Conservation (phyloP, 2,797 vertebrate species). For the Myripristis jacobus region DNA sequence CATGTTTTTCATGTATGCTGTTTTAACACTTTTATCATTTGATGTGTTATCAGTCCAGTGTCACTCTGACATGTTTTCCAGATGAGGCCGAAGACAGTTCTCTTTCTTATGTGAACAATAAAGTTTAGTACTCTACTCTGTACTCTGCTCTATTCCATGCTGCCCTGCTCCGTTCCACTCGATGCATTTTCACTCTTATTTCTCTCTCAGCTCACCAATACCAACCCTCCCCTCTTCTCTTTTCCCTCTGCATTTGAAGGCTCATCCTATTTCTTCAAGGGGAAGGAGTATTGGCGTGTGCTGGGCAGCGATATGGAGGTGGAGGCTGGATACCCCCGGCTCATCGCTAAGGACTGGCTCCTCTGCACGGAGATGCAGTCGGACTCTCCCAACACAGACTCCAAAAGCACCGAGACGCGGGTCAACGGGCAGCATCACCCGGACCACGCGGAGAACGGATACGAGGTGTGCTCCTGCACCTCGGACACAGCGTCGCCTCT, state of each 20-base stretch:
- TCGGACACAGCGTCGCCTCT: slow-evolving; percentile 78
- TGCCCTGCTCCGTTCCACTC: too few relatives aligned
- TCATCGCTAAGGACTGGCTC: slow-evolving; percentile 93
- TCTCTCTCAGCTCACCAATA: neutral
- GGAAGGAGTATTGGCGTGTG: slow-evolving; percentile 95
- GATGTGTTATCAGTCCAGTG: too few relatives aligned
- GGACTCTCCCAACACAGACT: slow-evolving; percentile 78
- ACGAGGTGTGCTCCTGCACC: slow-evolving; percentile 94
- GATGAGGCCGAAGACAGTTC: too few relatives aligned
- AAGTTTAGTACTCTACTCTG: too few relatives aligned
- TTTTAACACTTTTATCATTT: too few relatives aligned
- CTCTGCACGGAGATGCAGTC: slow-evolving; percentile 89
- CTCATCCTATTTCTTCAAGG: slow-evolving; percentile 95
- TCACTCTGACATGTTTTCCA: too few relatives aligned
- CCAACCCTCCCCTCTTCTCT: slow-evolving; percentile 23
- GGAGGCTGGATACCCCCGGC: slow-evolving; percentile 87
- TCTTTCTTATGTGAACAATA: too few relatives aligned
- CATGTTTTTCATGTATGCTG: too few relatives aligned
- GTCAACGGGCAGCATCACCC: slow-evolving; percentile 81
- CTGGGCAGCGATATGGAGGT: slow-evolving; percentile 88
- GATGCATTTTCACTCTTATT: too few relatives aligned
- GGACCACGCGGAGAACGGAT: slow-evolving; percentile 89
- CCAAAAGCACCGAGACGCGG: slow-evolving; percentile 78
- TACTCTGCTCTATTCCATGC: too few relatives aligned
- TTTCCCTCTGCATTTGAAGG: slow-evolving; percentile 74